Evolutionary conservation across 2,888 invertebrate genomes (phyloP).

Genomic region (Eubasilissa splendida): DNA sequence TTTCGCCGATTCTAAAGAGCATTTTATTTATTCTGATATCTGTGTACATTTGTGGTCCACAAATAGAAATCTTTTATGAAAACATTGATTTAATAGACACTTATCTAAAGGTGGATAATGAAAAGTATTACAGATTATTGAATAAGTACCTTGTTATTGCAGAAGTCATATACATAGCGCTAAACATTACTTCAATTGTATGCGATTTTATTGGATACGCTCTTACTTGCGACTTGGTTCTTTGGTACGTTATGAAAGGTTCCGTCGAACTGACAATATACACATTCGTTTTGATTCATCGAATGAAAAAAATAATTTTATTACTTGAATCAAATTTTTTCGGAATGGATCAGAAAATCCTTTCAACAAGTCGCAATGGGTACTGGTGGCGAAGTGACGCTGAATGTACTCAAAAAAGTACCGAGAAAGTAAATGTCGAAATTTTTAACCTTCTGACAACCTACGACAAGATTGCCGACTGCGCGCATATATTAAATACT

Average conservation of each 20-base stretch:
- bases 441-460: constrained; percentile 6
- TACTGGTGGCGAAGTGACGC: no score
- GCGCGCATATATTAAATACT: constrained; percentile 11
- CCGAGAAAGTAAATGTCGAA: no score
- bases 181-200: not conserved
- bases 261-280: not conserved
- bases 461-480: constrained; percentile 15
- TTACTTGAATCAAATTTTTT: constrained; percentile 1
- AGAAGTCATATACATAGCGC: not conserved
- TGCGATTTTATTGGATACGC: not conserved
- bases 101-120: not conserved
- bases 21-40: not conserved
- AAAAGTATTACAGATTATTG: constrained; percentile 8
- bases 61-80: not conserved
- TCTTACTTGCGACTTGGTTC: not conserved
- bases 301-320: not conserved
- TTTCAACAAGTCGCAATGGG: no score
- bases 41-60: not conserved
- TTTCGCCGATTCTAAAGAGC: not conserved
- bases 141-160: not conserved
- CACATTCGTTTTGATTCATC: not conserved
- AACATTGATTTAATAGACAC: constrained; percentile 17
- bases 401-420: no score
- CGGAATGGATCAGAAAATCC: no score
- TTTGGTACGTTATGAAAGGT: constrained; percentile 13